These are phyloP conservation scores for Cheilosia urbana DNA, from an alignment of 2,888 invertebrate species.

Conservation along the genomic window DNA sequence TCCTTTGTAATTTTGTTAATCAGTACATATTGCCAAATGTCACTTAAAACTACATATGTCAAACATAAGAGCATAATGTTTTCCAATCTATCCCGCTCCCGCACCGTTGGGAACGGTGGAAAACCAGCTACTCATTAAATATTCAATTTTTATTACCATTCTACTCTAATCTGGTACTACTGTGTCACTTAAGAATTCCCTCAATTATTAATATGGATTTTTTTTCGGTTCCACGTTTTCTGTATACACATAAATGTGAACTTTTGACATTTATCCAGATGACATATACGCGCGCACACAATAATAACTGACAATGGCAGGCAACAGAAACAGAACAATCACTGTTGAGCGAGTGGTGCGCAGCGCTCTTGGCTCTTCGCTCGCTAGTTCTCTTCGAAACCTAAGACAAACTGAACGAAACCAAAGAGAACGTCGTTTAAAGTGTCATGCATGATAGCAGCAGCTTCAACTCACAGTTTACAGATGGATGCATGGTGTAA, in stretches of 20 bases:
- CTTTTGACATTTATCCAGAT: conserved; percentile 54
- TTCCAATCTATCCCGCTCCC: neutral
- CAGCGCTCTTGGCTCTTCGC: conserved; percentile 24
- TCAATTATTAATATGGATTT: conserved; percentile 64
- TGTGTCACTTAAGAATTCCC: conserved; percentile 57
- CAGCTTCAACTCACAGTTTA: neutral
- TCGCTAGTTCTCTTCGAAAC: neutral
- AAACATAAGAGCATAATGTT: neutral
- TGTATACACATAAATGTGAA: conserved; percentile 54
- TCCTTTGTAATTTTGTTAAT: no score
- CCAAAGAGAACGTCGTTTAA: conserved; percentile 14
- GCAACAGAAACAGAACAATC: neutral
- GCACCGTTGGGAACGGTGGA: neutral
- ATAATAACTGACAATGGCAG: neutral
- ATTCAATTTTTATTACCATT: conserved; percentile 54
- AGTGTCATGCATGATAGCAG: neutral
- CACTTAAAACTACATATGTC: neutral
- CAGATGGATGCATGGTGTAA: neutral
- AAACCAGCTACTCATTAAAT: conserved; percentile 26
- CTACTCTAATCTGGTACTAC: conserved; percentile 50
- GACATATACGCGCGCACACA: conserved; percentile 26
- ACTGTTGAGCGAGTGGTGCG: neutral
- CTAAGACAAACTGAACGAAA: conserved; percentile 40
- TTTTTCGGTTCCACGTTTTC: conserved; percentile 45
- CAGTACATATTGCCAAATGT: neutral